phyloP scores from a whole-genome alignment of 2,797 vertebrate genomes.

The Sarcoramphus papa region DNA sequence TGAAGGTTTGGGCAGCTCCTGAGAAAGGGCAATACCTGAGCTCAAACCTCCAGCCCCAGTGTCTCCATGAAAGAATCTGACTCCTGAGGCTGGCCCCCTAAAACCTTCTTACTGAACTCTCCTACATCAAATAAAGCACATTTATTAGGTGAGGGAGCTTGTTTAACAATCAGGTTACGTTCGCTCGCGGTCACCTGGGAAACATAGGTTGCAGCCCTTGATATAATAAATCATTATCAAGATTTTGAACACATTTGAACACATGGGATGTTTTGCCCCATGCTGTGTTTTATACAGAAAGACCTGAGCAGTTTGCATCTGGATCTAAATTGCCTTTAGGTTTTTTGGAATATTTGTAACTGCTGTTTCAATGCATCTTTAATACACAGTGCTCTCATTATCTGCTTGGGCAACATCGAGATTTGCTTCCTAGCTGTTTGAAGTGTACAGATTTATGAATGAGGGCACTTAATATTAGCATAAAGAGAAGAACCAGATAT shows the following conservation, averaged over 20 bases:
- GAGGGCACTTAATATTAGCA: neutral
- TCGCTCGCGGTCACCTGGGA: neutral
- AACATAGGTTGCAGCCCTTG: neutral
- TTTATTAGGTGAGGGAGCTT: slow-evolving; percentile 48
- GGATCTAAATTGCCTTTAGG: neutral
- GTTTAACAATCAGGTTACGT: slow-evolving; percentile 34
- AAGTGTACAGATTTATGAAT: neutral
- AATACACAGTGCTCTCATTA: neutral
- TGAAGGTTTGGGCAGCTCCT: neutral
- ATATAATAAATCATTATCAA: slow-evolving; percentile 40
- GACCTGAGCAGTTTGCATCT: slow-evolving; percentile 6
- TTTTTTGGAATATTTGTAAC: neutral
- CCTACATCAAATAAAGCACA: slow-evolving; percentile 1
- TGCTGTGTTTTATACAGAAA: neutral
- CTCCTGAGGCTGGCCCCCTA: neutral
- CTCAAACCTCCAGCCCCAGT: neutral
- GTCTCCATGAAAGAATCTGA: neutral
- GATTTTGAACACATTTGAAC: slow-evolving; percentile 11
- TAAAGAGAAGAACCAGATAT: neutral
- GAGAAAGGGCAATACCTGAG: neutral
- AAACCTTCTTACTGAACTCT: neutral
- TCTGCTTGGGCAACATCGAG: neutral
- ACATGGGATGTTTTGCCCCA: slow-evolving; percentile 25
- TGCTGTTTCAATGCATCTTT: neutral
- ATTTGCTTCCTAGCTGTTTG: neutral